These are phyloP conservation scores for Epizoanthus ramosus DNA, from an alignment of 92 coral and sea anemone genomes.

Conservation along the genomic window DNA sequence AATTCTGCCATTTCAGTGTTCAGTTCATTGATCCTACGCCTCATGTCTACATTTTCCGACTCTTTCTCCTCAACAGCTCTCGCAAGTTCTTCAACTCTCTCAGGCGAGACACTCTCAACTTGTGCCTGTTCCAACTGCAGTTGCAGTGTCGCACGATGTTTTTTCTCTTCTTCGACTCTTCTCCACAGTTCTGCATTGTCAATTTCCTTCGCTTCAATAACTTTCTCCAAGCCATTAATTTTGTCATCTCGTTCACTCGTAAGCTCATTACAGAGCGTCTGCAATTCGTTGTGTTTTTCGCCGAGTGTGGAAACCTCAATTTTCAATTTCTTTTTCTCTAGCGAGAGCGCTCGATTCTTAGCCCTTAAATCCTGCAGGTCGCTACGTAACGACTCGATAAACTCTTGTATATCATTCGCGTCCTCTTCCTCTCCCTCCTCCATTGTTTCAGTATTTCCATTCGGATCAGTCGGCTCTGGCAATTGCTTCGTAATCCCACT, in stretches of 20 bases:
- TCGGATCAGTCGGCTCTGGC: slow-evolving; percentile 11
- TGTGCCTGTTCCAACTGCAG: slow-evolving; percentile 29
- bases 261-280: slow-evolving; percentile 48
- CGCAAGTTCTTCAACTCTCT: slow-evolving; percentile 16
- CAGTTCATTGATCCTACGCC: slow-evolving; percentile 17
- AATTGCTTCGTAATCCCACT: not conserved
- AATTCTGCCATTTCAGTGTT: slow-evolving; percentile 23
- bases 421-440: slow-evolving; percentile 34
- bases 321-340: slow-evolving; percentile 34
- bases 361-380: slow-evolving; percentile 24
- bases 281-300: slow-evolving; percentile 53
- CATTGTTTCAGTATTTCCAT: slow-evolving; percentile 5
- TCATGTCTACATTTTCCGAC: slow-evolving; percentile 2
- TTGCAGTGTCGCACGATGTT: slow-evolving; percentile 52
- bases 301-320: slow-evolving; percentile 33
- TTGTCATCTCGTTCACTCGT: slow-evolving; percentile 50
- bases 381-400: slow-evolving; percentile 26
- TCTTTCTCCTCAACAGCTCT: slow-evolving; percentile 17
- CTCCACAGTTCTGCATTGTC: slow-evolving; percentile 55
- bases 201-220: slow-evolving; percentile 37
- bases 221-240: slow-evolving; percentile 26
- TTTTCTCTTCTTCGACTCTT: slow-evolving; percentile 44
- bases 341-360: slow-evolving; percentile 30
- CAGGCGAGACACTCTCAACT: not conserved
- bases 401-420: slow-evolving; percentile 21